Percentiles rank a stretch among this genome's conserved stretches.
Conservation (phyloP, 1,140 invertebrate species). For the Saxidomus purpurata region DNA sequence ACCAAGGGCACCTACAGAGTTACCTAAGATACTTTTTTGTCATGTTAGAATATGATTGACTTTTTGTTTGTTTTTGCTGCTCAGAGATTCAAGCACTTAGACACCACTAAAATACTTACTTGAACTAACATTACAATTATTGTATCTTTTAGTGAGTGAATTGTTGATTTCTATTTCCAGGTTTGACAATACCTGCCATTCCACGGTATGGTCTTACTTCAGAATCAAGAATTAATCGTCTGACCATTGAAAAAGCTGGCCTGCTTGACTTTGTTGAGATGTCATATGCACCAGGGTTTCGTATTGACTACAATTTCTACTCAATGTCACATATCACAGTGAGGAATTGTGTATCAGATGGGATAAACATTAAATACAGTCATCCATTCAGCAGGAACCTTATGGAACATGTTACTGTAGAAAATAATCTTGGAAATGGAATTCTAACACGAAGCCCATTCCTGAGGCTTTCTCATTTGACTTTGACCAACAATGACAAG, state of each 20-base stretch:
- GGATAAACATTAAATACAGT: conserved; percentile 94
- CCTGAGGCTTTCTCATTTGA: conserved; percentile 77
- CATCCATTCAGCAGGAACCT: conserved; percentile 89
- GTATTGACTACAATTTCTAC: conserved; percentile 98
- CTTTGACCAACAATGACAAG: conserved; percentile 90
- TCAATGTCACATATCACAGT: conserved; percentile 88
- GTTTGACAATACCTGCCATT: conserved; percentile 81
- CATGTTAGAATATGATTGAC: too few species aligned
- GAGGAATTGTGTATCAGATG: conserved; percentile 89
- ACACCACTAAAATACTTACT: too few species aligned
- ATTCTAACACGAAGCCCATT: conserved; percentile 79
- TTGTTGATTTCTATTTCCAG: conserved; percentile 69
- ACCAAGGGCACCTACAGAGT: too few species aligned
- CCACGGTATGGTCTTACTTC: conserved; percentile 63
- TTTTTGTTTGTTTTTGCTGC: too few species aligned
- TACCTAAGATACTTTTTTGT: too few species aligned
- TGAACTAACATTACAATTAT: too few species aligned
- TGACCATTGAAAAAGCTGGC: conserved; percentile 89
- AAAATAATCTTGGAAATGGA: conserved; percentile 82
- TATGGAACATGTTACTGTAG: conserved; percentile 78
- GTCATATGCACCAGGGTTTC: conserved; percentile 95
- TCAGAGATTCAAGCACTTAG: too few species aligned
- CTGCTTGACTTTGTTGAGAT: conserved; percentile 97
- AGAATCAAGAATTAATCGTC: conserved; percentile 77
- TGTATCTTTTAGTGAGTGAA: too few species aligned